Conservation (phyloP, 2,113 vertebrate genomes). For the Recurvirostra avosetta region DNA sequence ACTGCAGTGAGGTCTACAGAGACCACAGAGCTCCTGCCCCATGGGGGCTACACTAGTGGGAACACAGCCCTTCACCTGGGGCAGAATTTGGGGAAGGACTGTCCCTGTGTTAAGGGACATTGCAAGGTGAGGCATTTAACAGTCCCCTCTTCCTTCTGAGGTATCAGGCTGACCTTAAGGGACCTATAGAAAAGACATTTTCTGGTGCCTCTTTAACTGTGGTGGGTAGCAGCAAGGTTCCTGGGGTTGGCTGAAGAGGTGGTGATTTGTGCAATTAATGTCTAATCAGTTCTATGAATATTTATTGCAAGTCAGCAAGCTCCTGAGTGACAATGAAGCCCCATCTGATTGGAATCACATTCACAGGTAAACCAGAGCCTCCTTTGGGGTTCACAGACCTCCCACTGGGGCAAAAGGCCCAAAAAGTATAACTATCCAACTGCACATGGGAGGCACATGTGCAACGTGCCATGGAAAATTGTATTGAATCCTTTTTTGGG, state of each 20-base stretch:
- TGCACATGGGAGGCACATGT: not conserved
- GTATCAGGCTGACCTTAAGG: not conserved
- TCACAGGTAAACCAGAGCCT: not conserved
- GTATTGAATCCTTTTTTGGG: not conserved
- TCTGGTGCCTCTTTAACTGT: not conserved
- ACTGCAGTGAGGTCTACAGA: not conserved
- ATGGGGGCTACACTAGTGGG: not conserved
- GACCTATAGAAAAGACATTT: not conserved
- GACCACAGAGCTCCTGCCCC: not conserved
- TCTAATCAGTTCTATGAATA: conserved; percentile 69
- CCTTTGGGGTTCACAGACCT: not conserved
- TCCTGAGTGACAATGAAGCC: conserved; percentile 15
- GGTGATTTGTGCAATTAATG: conserved; percentile 58
- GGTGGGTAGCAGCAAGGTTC: not conserved
- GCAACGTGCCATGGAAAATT: not conserved
- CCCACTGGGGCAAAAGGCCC: not conserved
- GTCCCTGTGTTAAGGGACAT: not conserved
- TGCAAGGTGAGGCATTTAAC: not conserved
- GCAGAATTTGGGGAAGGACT: not conserved
- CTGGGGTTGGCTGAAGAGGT: conserved; percentile 40
- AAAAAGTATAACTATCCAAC: not conserved
- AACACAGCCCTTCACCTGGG: not conserved
- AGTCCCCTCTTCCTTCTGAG: not conserved
- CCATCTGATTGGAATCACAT: conserved; percentile 5
- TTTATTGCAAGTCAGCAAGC: conserved; percentile 56